These are phyloP conservation scores for Periophthalmus magnuspinnatus DNA, from an alignment of 2,797 vertebrate genomes.

Conservation along the genomic window DNA sequence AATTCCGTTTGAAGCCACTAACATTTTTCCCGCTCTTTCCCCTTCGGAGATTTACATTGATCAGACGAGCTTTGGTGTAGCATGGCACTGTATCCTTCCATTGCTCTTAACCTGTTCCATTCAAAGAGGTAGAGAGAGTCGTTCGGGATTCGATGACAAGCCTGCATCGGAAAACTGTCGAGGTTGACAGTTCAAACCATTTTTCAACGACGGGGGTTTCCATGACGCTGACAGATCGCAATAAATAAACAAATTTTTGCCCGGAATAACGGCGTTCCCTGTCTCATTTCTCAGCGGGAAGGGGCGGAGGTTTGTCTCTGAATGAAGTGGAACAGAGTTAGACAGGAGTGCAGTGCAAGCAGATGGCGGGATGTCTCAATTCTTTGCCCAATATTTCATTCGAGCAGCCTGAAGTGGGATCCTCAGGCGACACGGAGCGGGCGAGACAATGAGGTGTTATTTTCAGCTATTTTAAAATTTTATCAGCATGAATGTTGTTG, in stretches of 20 bases:
- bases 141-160: constrained; percentile 26
- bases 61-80: constrained; percentile 16
- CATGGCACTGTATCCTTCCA: constrained; percentile 20
- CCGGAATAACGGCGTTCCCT: constrained; percentile 16
- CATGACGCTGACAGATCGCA: constrained; percentile 32
- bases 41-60: constrained; percentile 31
- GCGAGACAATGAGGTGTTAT: constrained; percentile 33
- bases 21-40: constrained; percentile 5
- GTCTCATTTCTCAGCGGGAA: constrained; percentile 18
- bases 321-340: constrained; percentile 47
- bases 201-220: constrained; percentile 12
- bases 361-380: constrained; percentile 57
- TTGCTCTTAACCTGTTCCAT: constrained; percentile 19
- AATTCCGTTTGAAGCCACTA: constrained; percentile 18
- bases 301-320: constrained; percentile 19
- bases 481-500: constrained; percentile 24
- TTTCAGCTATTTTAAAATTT: constrained; percentile 26
- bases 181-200: constrained; percentile 15
- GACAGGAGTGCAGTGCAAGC: constrained; percentile 57
- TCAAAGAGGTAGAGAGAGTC: constrained; percentile 16
- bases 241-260: constrained; percentile 55
- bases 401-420: constrained; percentile 22
- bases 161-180: constrained; percentile 15
- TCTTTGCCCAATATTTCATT: constrained; percentile 42
- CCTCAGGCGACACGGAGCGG: constrained; percentile 21